These are phyloP conservation scores for Psophia crepitans DNA, from an alignment of 2,113 vertebrate species.

Conservation along the genomic window DNA sequence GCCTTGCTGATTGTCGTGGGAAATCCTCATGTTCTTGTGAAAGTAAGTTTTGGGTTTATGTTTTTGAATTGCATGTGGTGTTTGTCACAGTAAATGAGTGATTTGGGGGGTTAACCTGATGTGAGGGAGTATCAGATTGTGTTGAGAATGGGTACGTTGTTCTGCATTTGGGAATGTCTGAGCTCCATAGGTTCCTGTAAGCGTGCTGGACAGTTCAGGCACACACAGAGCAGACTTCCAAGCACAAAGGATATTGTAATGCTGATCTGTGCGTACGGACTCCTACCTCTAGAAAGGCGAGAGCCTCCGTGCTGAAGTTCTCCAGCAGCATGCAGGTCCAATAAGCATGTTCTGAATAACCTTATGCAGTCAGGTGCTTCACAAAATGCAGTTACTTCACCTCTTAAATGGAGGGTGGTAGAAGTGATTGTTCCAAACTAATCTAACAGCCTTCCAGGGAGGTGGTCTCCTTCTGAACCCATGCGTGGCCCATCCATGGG, in stretches of 20 bases:
- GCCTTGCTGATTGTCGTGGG: conserved; percentile 89
- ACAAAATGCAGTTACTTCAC: neutral
- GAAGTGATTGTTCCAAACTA: neutral
- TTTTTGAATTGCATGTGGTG: neutral
- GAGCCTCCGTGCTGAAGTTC: neutral
- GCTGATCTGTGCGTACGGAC: neutral
- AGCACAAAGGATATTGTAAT: neutral
- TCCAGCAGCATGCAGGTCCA: neutral
- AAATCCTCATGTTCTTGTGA: conserved; percentile 89
- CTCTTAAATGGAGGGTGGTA: neutral
- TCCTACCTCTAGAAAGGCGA: neutral
- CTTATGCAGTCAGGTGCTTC: neutral
- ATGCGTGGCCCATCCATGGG: neutral
- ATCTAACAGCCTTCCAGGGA: neutral
- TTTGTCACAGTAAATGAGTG: neutral
- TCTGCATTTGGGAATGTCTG: neutral
- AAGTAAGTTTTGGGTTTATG: conserved; percentile 62
- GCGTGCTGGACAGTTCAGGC: rapidly evolving
- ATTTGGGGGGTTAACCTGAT: neutral
- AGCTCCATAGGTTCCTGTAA: rapidly evolving
- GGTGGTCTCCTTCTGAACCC: neutral
- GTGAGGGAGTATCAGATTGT: neutral
- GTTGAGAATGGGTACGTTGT: neutral
- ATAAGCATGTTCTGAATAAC: neutral
- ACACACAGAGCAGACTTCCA: neutral